Percentiles rank a stretch among this genome's conserved stretches.
phyloP scores from a whole-genome alignment of 2,888 invertebrate species.

The Allolobophora icterica region DNA sequence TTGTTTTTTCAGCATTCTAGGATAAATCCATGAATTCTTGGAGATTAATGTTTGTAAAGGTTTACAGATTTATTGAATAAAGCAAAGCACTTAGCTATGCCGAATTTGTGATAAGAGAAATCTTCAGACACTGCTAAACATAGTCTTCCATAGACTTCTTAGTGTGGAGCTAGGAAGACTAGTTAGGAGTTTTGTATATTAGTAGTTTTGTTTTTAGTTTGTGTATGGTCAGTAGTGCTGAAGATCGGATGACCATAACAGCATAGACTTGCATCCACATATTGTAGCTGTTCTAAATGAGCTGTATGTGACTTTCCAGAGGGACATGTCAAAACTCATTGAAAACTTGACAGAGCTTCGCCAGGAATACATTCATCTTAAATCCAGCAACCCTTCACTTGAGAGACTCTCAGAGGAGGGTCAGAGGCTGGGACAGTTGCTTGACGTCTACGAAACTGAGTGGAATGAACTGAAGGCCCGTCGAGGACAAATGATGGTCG shows the following conservation, averaged over 20 bases:
- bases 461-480: constrained; percentile 52
- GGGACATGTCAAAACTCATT: background rate
- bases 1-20: too few species aligned
- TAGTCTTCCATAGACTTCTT: too few species aligned
- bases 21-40: background rate
- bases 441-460: constrained; percentile 55
- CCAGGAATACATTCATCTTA: constrained; percentile 22
- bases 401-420: constrained; percentile 50
- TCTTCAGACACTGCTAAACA: too few species aligned
- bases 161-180: too few species aligned
- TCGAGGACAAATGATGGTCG: constrained; percentile 52
- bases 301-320: background rate
- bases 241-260: too few species aligned
- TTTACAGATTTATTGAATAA: too few species aligned
- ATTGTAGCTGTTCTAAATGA: too few species aligned
- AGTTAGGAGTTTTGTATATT: too few species aligned
- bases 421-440: constrained; percentile 55
- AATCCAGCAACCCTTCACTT: background rate
- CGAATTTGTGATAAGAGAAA: too few species aligned
- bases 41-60: background rate
- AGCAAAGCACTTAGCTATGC: too few species aligned
- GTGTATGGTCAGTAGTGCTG: too few species aligned
- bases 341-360: background rate
- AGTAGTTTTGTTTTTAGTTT: too few species aligned
- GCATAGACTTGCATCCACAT: background rate